Conservation (phyloP, 2,888 invertebrate species). For the Archips crataeganus region DNA sequence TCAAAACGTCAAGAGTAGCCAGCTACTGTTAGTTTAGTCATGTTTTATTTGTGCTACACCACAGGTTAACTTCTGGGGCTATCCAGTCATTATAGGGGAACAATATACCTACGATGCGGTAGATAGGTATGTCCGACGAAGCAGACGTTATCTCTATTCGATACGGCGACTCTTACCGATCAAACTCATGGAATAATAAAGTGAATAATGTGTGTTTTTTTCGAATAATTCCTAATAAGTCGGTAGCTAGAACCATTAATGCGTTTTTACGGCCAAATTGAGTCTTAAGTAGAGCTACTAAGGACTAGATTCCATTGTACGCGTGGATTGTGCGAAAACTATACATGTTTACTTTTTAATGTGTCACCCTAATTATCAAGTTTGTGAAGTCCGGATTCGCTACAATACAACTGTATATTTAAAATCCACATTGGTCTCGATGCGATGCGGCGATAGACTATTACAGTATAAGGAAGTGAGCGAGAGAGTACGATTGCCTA, state of each 20-base stretch:
- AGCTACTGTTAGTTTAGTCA: background rate
- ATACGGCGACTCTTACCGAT: background rate
- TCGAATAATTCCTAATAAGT: background rate
- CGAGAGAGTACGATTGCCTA: background rate
- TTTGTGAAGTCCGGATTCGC: conserved; percentile 1
- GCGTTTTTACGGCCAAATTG: background rate
- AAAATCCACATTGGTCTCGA: background rate
- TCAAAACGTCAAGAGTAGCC: too few relatives aligned
- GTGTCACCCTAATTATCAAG: conserved; percentile 2
- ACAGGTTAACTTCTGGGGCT: background rate
- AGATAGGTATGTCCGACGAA: too few relatives aligned
- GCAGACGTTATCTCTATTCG: too few relatives aligned
- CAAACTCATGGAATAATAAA: background rate
- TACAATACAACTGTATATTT: background rate
- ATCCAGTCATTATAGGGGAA: background rate
- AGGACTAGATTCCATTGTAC: background rate
- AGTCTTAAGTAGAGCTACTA: background rate
- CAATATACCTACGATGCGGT: background rate
- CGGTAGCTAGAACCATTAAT: background rate
- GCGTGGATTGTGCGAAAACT: background rate
- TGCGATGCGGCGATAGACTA: background rate
- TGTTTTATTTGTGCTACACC: background rate
- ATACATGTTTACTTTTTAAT: background rate
- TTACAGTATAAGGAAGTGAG: background rate
- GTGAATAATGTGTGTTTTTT: background rate